A percentile compares a stretch with the other conserved stretches of the same genome.
These are phyloP conservation scores for Capreolus pygargus DNA, from an alignment of 2,113 vertebrate genomes.

Conservation along the genomic window DNA sequence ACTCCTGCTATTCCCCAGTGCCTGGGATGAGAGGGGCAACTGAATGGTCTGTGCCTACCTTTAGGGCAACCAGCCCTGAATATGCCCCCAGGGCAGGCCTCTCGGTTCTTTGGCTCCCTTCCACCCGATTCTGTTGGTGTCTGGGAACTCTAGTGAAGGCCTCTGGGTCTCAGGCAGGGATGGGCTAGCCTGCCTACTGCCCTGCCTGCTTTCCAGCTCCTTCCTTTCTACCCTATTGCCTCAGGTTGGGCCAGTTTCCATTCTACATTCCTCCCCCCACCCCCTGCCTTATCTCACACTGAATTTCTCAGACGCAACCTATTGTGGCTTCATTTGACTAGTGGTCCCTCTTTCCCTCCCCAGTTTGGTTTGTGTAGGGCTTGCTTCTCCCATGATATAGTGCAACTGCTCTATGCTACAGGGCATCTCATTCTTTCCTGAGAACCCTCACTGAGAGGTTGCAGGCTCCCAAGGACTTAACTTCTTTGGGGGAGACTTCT, in stretches of 20 bases:
- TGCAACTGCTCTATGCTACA: neutral
- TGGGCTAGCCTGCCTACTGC: neutral
- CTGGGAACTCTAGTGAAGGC: neutral
- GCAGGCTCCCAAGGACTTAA: neutral
- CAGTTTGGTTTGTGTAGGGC: neutral
- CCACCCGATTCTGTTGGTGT: neutral
- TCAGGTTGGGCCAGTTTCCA: neutral
- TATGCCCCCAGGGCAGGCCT: neutral
- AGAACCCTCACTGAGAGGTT: neutral
- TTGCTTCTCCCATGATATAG: neutral
- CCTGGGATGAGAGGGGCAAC: neutral
- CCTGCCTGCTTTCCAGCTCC: neutral
- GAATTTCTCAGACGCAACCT: neutral
- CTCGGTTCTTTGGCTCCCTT: neutral
- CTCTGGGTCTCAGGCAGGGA: neutral
- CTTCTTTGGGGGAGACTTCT: neutral
- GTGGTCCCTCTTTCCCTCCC: neutral
- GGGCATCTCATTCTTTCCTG: neutral
- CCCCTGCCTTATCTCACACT: neutral
- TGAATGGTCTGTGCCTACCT: neutral
- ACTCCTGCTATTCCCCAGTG: neutral
- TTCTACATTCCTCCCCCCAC: neutral
- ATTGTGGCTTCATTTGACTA: neutral
- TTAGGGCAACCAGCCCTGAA: neutral
- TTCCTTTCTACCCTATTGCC: neutral